Conservation (phyloP, 2,113 vertebrate genomes). For the Actinemys pallida region DNA sequence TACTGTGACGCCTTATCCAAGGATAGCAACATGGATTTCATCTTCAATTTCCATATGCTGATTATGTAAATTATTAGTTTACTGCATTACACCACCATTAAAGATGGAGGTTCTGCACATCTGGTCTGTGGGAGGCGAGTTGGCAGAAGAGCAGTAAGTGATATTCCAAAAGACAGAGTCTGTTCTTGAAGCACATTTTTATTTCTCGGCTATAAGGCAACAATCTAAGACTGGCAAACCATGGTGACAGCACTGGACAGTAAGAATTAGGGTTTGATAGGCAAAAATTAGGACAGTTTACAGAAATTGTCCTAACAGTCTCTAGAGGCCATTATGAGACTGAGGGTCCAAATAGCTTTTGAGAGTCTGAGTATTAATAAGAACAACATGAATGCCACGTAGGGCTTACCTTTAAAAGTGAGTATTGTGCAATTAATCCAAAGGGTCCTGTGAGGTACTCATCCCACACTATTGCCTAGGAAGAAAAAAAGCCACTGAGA, state of each 20-base stretch:
- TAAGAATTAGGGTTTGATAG: background rate
- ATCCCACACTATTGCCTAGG: slow-evolving; percentile 98
- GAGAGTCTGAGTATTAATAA: background rate
- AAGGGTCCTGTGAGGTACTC: slow-evolving; percentile 97
- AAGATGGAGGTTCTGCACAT: background rate
- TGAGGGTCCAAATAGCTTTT: background rate
- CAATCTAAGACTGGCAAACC: background rate
- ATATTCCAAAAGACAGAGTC: background rate
- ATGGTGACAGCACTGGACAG: background rate
- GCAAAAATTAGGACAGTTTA: background rate
- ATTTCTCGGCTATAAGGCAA: background rate
- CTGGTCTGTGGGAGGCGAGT: background rate
- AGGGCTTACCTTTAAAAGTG: slow-evolving; percentile 89
- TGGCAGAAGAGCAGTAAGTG: background rate
- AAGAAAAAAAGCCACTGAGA: background rate
- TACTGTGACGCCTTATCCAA: background rate
- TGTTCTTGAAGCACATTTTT: background rate
- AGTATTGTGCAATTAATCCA: slow-evolving; percentile 97
- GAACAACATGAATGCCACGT: background rate
- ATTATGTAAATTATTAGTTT: background rate
- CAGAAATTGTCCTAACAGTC: background rate
- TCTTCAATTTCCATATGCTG: background rate
- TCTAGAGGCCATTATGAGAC: background rate
- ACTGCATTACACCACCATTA: background rate
- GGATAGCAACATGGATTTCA: background rate